Conservation (phyloP, 2,888 invertebrate species). For the Lordiphosa andalusiaca region DNA sequence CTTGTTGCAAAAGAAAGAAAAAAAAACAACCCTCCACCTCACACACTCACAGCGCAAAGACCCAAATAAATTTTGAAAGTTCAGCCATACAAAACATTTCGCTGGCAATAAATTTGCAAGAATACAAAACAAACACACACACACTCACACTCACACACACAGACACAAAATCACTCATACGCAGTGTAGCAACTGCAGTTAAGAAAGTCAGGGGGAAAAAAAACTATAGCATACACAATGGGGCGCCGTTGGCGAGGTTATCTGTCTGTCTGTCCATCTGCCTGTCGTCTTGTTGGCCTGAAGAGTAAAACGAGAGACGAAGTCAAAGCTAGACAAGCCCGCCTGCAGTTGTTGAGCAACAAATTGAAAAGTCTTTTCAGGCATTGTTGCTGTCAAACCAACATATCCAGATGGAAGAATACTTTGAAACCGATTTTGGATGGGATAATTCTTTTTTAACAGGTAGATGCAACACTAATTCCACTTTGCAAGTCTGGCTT, state of each 20-base stretch:
- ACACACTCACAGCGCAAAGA: slow-evolving; percentile 18
- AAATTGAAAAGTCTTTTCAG: slow-evolving; percentile 71
- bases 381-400: slow-evolving; percentile 40
- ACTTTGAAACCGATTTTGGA: too few relatives aligned
- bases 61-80: slow-evolving; percentile 71
- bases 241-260: slow-evolving; percentile 21
- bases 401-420: slow-evolving; percentile 9
- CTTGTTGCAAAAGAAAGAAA: slow-evolving; percentile 58
- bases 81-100: slow-evolving; percentile 65
- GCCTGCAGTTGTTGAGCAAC: slow-evolving; percentile 67
- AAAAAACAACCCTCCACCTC: slow-evolving; percentile 34
- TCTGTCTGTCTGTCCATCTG: slow-evolving; percentile 33
- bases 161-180: slow-evolving; percentile 67
- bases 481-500: too few relatives aligned
- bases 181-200: slow-evolving; percentile 59
- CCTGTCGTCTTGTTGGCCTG: slow-evolving; percentile 19
- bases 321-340: slow-evolving; percentile 30
- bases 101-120: slow-evolving; percentile 69
- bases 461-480: too few relatives aligned
- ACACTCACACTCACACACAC: slow-evolving; percentile 1
- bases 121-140: slow-evolving; percentile 23
- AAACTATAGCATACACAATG: slow-evolving; percentile 54
- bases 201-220: slow-evolving; percentile 41
- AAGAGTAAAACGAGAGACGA: slow-evolving; percentile 46
- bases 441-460: too few relatives aligned